phyloP scores from a whole-genome alignment of 2,888 invertebrate species.

The Hololepta plana region DNA sequence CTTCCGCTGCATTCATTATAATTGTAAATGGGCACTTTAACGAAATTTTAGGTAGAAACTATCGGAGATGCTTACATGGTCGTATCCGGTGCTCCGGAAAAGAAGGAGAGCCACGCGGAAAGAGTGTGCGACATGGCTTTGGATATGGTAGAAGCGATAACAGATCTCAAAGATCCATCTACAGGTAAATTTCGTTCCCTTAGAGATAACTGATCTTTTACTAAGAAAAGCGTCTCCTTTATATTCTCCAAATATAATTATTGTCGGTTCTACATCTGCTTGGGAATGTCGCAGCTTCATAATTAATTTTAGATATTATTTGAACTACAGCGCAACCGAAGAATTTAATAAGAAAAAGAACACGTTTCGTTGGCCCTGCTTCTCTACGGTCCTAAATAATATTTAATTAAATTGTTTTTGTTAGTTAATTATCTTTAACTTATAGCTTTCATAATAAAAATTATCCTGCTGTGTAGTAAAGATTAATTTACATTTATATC shows the following conservation, averaged over 20 bases:
- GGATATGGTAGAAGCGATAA: slow-evolving; percentile 89
- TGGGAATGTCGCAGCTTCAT: no score
- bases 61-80: slow-evolving; percentile 99
- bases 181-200: slow-evolving; percentile 38
- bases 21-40: not conserved
- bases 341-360: no score
- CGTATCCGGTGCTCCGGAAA: slow-evolving; percentile 86
- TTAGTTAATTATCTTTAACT: no score
- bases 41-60: slow-evolving; percentile 65
- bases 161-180: slow-evolving; percentile 80
- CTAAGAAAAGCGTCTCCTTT: not conserved
- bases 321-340: no score
- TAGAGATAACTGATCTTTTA: not conserved
- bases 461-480: no score
- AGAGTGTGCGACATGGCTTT: slow-evolving; percentile 89
- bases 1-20: not conserved
- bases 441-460: no score
- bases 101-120: slow-evolving; percentile 78
- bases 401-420: no score
- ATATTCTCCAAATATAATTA: not conserved
- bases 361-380: no score
- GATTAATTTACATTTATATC: no score
- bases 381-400: no score
- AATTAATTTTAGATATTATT: no score
- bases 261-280: not conserved